Evolutionary conservation across 1,140 invertebrate genomes (phyloP).

Genomic region (Harpegnathos saltator): DNA sequence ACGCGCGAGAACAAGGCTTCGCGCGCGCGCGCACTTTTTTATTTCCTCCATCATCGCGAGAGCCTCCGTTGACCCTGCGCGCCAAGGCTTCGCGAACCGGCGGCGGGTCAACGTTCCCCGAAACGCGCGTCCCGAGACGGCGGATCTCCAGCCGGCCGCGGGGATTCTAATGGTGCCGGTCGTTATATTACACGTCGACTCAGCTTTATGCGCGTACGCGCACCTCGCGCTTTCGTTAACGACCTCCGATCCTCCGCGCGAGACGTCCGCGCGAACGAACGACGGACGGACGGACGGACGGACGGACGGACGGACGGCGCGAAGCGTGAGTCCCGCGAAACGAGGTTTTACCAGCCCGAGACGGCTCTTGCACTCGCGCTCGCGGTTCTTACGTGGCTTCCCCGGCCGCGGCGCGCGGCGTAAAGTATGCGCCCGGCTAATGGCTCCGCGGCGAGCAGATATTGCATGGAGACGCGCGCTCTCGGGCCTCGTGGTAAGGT

Average conservation of each 20-base stretch:
- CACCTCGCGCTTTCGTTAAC: conserved; percentile 33
- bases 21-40: no score
- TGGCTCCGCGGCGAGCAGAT: conserved; percentile 73
- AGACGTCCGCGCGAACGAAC: neutral
- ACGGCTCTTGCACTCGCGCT: conserved; percentile 60
- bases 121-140: neutral
- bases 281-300: no score
- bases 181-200: neutral
- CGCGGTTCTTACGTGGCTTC: conserved; percentile 71
- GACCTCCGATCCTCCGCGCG: conserved; percentile 17
- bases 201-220: neutral
- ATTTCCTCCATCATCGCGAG: no score
- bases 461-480: conserved; percentile 73
- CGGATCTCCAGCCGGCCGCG: neutral
- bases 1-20: no score
- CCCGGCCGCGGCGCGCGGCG: no score
- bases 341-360: conserved; percentile 67
- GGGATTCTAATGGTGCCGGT: conserved; percentile 36
- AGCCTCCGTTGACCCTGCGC: no score
- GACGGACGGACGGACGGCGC: no score
- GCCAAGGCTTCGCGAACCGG: no score
- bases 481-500: conserved; percentile 67
- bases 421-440: conserved; percentile 75
- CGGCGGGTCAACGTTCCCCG: no score
- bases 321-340: conserved; percentile 63